Percentiles rank a stretch among this genome's conserved stretches.
These are phyloP conservation scores for Sarcophaga carnaria DNA, from an alignment of 2,888 invertebrate genomes.

Conservation along the genomic window DNA sequence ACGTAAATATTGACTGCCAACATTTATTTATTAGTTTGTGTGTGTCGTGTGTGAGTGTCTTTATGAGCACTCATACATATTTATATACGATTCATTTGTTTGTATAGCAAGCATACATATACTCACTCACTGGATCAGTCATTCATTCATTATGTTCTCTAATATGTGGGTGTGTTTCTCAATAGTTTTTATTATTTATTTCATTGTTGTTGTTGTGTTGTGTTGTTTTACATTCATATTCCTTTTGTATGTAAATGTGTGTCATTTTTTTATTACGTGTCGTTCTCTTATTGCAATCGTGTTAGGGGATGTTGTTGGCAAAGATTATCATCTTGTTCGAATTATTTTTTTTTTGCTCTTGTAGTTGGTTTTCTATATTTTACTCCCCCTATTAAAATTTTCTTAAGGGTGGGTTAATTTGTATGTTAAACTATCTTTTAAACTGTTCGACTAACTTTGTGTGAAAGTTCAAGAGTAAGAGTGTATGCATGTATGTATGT, in stretches of 20 bases:
- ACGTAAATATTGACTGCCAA: conserved; percentile 51
- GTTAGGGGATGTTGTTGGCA: conserved; percentile 17
- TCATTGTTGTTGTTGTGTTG: neutral
- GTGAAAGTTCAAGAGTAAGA: neutral
- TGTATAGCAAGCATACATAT: neutral
- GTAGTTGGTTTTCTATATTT: conserved; percentile 10
- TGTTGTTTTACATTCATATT: conserved; percentile 1
- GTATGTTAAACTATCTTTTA: conserved; percentile 49
- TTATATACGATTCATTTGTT: conserved; percentile 25
- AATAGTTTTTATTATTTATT: too few species aligned
- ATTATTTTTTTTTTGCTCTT: neutral
- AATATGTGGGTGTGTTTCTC: neutral
- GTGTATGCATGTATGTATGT: neutral
- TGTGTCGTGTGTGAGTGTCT: neutral
- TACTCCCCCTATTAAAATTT: neutral
- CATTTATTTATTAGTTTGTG: conserved; percentile 12
- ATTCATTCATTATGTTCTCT: neutral
- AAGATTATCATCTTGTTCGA: conserved; percentile 40
- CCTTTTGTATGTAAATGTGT: conserved; percentile 1
- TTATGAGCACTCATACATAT: neutral
- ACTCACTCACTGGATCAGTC: neutral
- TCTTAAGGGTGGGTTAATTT: conserved; percentile 49
- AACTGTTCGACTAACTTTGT: conserved; percentile 20
- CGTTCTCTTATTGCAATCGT: neutral
- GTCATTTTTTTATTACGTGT: conserved; percentile 5